Base-by-base conservation (phyloP, 2,113 vertebrate species). In the Oplegnathus fasciatus region DNA sequence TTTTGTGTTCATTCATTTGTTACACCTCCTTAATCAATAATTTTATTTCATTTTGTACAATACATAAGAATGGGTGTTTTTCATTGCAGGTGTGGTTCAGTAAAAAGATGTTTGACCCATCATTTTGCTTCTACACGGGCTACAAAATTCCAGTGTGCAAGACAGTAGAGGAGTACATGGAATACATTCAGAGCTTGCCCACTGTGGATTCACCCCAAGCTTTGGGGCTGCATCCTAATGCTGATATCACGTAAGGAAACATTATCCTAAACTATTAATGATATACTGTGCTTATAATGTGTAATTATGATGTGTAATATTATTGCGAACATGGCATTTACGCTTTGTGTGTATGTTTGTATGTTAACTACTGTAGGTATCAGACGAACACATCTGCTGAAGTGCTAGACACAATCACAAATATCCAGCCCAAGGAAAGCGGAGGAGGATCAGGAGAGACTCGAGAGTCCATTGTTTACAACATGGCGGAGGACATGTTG, bases 391-490 rank as follows among this genome's bases (percentile, higher is more conserved):
- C 85, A 57, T 89, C 86, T 40, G 85, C 85, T 70, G 89, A 90
- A 13, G 85, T 89, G 30, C 65, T 92, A 0, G 80, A 87, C 75
- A 90, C 83, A 32, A 84, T 92, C 85, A 89, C 87, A 37, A 86
- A 90, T 76, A 90, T 92, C 80, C 91, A 90, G 83, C 89, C 91
- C 20, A 92, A 90, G 48, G 87, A 92, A 79, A 78, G 91, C 13
- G 87, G 74, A 68, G 84, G 83, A 9, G 89, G 85, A 42, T 82
- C 80, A 26, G 91, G 87, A 34, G 83, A 1, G 10, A 88, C 89
- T 69, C 87, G 89, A 8, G 91, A 92, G 80, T 80, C 85, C 34
- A 71, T 89, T 52, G 91, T 92, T 74, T 75, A 90, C 69, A 77
- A 20, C 26, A 71, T 87, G 57, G 89, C 87, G 1, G 71, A 74